Percentiles rank a stretch among this genome's conserved stretches.
Evolutionary conservation across 1,140 invertebrate genomes (phyloP).

Genomic region (Pachypsylla venusta): DNA sequence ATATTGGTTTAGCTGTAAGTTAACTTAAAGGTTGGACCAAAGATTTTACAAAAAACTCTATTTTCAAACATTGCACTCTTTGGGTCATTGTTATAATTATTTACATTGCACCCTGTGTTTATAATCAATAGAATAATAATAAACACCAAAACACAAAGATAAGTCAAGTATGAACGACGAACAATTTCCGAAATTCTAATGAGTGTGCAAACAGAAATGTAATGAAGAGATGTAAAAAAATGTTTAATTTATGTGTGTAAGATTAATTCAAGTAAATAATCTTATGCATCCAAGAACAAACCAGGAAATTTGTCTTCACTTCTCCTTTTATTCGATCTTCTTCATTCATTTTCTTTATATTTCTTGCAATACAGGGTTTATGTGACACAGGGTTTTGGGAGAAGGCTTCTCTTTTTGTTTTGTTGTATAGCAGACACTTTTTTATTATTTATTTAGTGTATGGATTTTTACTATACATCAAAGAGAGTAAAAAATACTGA

Average conservation of each 20-base stretch:
- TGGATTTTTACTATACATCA: no score
- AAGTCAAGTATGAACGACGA: conserved; percentile 5
- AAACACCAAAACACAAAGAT: conserved; percentile 4
- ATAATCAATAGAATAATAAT: no score
- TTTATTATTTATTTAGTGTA: no score
- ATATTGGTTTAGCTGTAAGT: no score
- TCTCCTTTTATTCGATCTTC: not conserved
- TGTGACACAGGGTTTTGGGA: no score
- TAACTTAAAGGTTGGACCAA: no score
- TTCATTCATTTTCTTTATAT: conserved; percentile 4
- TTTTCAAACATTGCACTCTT: no score
- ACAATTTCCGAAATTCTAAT: conserved; percentile 7
- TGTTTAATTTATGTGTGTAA: conserved; percentile 8
- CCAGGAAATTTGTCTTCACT: conserved; percentile 7
- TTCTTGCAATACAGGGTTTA: not conserved
- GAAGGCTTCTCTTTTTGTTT: not conserved
- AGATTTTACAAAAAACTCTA: no score
- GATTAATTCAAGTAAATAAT: conserved; percentile 10
- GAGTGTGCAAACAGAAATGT: conserved; percentile 1
- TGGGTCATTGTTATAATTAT: no score
- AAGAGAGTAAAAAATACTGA: no score
- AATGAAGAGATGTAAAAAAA: not conserved
- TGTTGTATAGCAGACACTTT: not conserved
- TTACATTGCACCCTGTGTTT: no score
- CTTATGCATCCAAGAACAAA: conserved; percentile 6